Conservation (phyloP, 1,140 invertebrate genomes). For the Hylaeus volcanicus region DNA sequence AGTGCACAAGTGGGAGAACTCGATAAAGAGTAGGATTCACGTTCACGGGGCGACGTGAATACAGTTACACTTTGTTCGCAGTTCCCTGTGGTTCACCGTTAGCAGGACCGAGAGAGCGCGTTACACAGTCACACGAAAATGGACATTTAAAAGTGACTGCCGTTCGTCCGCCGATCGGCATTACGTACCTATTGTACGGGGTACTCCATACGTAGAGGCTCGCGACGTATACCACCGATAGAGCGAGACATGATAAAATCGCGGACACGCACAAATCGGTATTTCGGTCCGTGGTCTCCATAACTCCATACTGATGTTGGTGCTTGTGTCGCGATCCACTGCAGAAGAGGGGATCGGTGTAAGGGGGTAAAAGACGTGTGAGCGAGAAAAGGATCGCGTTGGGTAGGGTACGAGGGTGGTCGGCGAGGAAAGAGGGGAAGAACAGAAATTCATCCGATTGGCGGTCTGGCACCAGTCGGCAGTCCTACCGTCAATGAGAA, state of each 20-base stretch:
- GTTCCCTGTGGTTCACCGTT: slow-evolving; percentile 37
- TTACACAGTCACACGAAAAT: slow-evolving; percentile 21
- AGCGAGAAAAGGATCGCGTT: slow-evolving; percentile 38
- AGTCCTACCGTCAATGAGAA: slow-evolving; percentile 73
- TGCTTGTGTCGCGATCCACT: slow-evolving; percentile 64
- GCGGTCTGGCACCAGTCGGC: slow-evolving; percentile 68
- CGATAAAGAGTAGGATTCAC: slow-evolving; percentile 33
- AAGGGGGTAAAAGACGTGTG: slow-evolving; percentile 40
- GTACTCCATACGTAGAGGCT: slow-evolving; percentile 92
- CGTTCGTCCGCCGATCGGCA: slow-evolving; percentile 14
- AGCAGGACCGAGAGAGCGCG: slow-evolving; percentile 30
- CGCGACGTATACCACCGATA: slow-evolving; percentile 89
- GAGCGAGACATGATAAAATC: slow-evolving; percentile 84
- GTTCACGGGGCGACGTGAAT: slow-evolving; percentile 40
- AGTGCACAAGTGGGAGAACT: slow-evolving; percentile 45
- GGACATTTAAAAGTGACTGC: slow-evolving; percentile 28
- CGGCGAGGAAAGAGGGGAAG: slow-evolving; percentile 31
- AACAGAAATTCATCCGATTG: slow-evolving; percentile 67
- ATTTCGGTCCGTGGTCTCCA: slow-evolving; percentile 71
- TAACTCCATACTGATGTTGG: slow-evolving; percentile 75
- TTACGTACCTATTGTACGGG: slow-evolving; percentile 85
- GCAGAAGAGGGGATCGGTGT: slow-evolving; percentile 58
- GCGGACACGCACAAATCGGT: slow-evolving; percentile 72
- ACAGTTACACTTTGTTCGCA: slow-evolving; percentile 53
- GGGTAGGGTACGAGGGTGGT: slow-evolving; percentile 11